Evolutionary conservation across 1,140 invertebrate species (phyloP), one percentile per base, ranked within the genome.

Genomic region (Pseudomyrmex cubaensis): DNA sequence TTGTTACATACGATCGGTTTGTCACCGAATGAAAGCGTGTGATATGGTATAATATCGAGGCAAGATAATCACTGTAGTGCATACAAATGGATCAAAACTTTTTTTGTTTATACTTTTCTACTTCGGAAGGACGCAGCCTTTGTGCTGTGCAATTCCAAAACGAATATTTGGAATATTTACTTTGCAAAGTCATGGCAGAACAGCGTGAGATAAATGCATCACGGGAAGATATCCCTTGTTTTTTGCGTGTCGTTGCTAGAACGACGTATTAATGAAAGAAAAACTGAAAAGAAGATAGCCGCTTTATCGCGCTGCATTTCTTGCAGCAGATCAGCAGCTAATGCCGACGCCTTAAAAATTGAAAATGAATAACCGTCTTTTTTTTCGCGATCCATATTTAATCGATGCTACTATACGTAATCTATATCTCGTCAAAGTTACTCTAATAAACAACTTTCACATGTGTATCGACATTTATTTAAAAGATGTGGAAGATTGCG

Each of bases 121-220:
- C 46, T 77, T 56, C 13, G 9, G 44, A 22, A 35, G 12, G 50
- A 67, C 3, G n/a, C 25, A 20, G 46, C 44, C 44, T 80, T 72
- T 35, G 20, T 70, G 50, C 35, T 44, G 22, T n/a, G 54, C 54
- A 59, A 78, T 80, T 13, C 66, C 54, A 80, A 80, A 80, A 80
- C 54, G 76, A 80, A 70, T 48, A 72, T 46, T 78, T 25, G 20
- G 57, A 69, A 59, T 35, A 35, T 5, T 35, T 44, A 70, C 35
- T 59, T 80, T 22, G 76, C 76, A 59, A 80, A 80, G 76, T 80
- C 76, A 80, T 69, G 64, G 15, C n/a, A 50, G 20, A 70, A 72
- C 56, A 80, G 54, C 76, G 44, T 61, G 63, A 67, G 62, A 25
- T 25, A n/a, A 20, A 78, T 46, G 62, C 64, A 70, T 48, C 20